Conservation (phyloP, 1,140 invertebrate species). For the Microplitis demolitor region DNA sequence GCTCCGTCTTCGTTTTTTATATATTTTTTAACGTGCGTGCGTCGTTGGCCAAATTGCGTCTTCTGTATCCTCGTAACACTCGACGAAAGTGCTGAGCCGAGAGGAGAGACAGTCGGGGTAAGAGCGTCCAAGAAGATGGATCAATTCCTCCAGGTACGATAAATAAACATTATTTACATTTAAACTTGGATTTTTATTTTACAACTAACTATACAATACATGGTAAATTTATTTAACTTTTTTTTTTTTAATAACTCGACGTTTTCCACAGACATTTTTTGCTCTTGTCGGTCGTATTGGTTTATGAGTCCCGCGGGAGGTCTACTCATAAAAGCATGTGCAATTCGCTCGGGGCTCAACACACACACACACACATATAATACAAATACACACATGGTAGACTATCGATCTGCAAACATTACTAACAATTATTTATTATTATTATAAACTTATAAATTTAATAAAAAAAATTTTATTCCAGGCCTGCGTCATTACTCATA, state of each 20-base stretch:
- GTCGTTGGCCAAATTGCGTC: conserved; percentile 8
- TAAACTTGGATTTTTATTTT: background rate
- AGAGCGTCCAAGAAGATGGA: background rate
- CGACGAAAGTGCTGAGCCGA: background rate
- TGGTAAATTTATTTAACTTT: no score
- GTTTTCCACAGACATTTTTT: background rate
- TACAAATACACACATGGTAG: background rate
- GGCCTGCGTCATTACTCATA: no score
- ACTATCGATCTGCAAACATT: background rate
- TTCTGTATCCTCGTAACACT: background rate
- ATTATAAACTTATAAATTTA: background rate
- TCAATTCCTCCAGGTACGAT: conserved; percentile 5
- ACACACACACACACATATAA: no score
- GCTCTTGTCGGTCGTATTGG: background rate
- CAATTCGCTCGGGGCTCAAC: background rate
- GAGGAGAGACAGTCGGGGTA: background rate
- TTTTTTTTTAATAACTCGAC: background rate
- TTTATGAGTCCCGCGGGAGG: conserved; percentile 1
- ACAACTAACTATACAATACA: no score
- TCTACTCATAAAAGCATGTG: background rate
- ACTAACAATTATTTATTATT: background rate
- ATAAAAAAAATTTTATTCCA: no score
- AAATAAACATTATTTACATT: background rate
- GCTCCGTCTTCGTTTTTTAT: background rate
- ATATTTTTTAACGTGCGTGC: background rate